Base-by-base conservation (phyloP, 2,113 vertebrate genomes). In the Lagopus muta region DNA sequence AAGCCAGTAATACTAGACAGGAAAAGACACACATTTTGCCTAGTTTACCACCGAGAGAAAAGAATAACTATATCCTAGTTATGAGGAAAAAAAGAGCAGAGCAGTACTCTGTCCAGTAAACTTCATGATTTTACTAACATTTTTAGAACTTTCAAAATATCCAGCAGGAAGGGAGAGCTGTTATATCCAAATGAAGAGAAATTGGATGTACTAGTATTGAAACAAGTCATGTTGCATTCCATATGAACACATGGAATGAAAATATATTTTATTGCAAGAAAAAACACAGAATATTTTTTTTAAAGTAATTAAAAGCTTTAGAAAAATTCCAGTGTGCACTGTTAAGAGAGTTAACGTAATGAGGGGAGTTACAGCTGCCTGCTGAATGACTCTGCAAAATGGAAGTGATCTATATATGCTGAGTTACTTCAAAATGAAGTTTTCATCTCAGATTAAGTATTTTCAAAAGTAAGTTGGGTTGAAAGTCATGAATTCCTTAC, bases 301-400 rank as follows among this genome's bases (percentile, higher is more conserved):
- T 4, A 1, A 25, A 65, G 22, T 24, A 38, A 24, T 71, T 91
- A 50, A 21, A 32, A 88, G 36, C 90, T 93, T 92, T 25, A 95
- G 57, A 93, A 95, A 91, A 93, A 95, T 93, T 89, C 87, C 70
- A 0, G 42, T 17, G 11, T 62, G 17, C 76, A 8, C 89, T 93
- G n/a, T 90, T 75, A 81, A 71, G 64, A 70, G 57, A 86, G 34
- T 71, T 88, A 77, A 93, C 3, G 34, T 91, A 94, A 89, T 34
- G 62, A 91, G 71, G 61, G 65, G 84, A 93, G 93, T 77, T 94
- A 95, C 64, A 88, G 36, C 42, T 67, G 82, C 52, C 66, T 58
- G 30, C 84, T 82, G 82, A 90, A 84, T 95, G 82, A 94, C 87
- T 88, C 60, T 71, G 87, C 87, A 92, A 91, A 97, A 77, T 47